Percentiles rank a stretch among this genome's conserved stretches.
Conservation (phyloP, 2,888 invertebrate genomes). For the Tenthredo notha region DNA sequence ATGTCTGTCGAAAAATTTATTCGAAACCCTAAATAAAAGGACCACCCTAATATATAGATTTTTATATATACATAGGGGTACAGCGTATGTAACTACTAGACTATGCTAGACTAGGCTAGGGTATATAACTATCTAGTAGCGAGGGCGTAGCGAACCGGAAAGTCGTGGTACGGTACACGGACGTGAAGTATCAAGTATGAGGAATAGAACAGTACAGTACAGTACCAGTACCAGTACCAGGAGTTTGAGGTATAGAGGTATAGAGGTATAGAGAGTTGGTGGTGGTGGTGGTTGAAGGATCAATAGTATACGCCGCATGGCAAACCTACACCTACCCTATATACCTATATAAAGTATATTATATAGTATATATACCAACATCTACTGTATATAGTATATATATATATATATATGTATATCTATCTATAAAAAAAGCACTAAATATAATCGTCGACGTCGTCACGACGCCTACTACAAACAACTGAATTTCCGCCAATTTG, state of each 20-base stretch:
- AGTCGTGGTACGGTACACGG: not conserved
- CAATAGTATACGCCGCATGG: conserved; percentile 14
- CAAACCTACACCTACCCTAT: not conserved
- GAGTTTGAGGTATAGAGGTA: not conserved
- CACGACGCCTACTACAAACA: not conserved
- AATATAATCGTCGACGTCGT: not conserved
- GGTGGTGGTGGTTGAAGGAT: not conserved
- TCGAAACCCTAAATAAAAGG: too few species aligned
- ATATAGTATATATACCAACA: not conserved
- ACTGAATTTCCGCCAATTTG: not conserved
- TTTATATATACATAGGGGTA: not conserved
- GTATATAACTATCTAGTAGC: not conserved
- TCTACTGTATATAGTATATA: not conserved
- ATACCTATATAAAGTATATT: not conserved
- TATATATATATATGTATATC: not conserved
- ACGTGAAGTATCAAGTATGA: not conserved
- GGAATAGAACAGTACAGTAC: not conserved
- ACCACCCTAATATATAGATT: not conserved
- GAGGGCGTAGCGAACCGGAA: conserved; percentile 29
- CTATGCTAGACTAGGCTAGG: not conserved
- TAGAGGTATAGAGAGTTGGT: not conserved
- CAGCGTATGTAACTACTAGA: not conserved
- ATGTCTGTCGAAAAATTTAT: too few species aligned
- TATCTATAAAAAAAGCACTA: not conserved
- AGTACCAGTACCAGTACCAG: not conserved